Evolutionary conservation across 2,888 invertebrate species (phyloP).

Genomic region (Cosmopolites sordidus): DNA sequence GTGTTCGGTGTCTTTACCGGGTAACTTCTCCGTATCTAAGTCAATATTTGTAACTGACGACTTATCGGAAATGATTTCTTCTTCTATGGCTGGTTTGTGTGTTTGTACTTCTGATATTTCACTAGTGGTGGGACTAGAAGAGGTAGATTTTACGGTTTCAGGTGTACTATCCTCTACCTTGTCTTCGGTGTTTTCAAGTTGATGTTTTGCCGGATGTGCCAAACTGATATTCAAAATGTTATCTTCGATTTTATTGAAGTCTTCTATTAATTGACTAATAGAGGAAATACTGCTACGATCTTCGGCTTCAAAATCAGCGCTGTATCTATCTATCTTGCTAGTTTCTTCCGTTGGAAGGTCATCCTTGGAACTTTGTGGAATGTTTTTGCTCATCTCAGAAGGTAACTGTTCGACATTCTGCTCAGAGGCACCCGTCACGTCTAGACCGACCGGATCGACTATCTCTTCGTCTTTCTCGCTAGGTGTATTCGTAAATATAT

Average conservation of each 20-base stretch:
- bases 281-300: conserved; percentile 34
- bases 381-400: conserved; percentile 20
- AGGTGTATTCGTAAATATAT: conserved; percentile 38
- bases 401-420: neutral
- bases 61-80: no score
- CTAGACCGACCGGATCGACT: conserved; percentile 5
- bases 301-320: conserved; percentile 35
- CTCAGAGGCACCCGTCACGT: conserved; percentile 6
- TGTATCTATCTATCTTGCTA: conserved; percentile 27
- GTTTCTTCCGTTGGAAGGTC: conserved; percentile 10
- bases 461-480: conserved; percentile 15
- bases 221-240: conserved; percentile 35
- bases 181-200: neutral
- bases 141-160: neutral
- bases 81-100: no score
- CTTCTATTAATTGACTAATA: conserved; percentile 36
- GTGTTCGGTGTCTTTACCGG: no score
- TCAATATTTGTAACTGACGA: no score
- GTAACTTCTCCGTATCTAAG: no score
- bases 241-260: conserved; percentile 37
- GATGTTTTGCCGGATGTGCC: conserved; percentile 11
- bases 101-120: neutral
- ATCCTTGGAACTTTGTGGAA: conserved; percentile 12
- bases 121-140: neutral
- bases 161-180: neutral